Percentiles rank a stretch among this genome's conserved stretches.
These are phyloP conservation scores for Megamerina dolium DNA, from an alignment of 2,888 invertebrate species.

Conservation along the genomic window DNA sequence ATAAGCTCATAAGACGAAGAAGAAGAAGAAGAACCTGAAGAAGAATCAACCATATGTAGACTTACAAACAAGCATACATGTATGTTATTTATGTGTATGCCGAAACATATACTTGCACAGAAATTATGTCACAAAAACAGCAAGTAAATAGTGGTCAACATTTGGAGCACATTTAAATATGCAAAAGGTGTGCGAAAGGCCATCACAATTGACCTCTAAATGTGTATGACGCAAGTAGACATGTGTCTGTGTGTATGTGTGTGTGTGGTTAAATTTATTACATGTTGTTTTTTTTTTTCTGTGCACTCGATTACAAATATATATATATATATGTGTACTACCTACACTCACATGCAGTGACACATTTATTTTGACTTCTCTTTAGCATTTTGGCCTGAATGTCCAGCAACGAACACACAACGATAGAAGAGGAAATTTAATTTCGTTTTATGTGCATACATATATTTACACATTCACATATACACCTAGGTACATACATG, in stretches of 20 bases:
- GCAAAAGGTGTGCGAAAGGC: constrained; percentile 5
- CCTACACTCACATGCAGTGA: background rate
- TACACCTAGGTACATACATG: too few relatives aligned
- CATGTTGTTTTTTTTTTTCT: background rate
- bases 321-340: background rate
- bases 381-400: too few relatives aligned
- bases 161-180: constrained; percentile 1
- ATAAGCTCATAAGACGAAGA: too few relatives aligned
- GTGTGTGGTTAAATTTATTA: too few relatives aligned
- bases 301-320: background rate
- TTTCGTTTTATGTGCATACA: too few relatives aligned
- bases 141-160: constrained; percentile 1
- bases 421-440: too few relatives aligned
- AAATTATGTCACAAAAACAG: background rate
- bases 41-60: too few relatives aligned
- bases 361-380: too few relatives aligned
- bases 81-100: background rate
- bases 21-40: too few relatives aligned
- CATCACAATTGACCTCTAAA: constrained; percentile 11
- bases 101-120: background rate
- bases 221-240: constrained; percentile 1
- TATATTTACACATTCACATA: too few relatives aligned
- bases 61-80: too few relatives aligned
- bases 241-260: background rate
- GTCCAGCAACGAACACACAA: too few relatives aligned